These are phyloP conservation scores for Notothenia rossii DNA, from an alignment of 2,113 vertebrate genomes.

Conservation along the genomic window DNA sequence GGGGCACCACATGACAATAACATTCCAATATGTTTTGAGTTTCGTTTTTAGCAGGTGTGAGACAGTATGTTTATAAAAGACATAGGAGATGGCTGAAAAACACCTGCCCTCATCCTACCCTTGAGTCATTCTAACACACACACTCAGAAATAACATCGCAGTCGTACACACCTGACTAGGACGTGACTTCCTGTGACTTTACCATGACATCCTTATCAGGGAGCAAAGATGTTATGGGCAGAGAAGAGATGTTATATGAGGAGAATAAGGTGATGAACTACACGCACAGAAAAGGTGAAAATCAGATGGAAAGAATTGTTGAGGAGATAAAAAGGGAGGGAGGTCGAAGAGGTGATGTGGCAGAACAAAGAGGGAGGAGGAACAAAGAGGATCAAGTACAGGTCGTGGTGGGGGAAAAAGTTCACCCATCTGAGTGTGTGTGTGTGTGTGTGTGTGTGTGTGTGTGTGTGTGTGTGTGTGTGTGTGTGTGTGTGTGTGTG, in stretches of 20 bases:
- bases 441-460: constrained; percentile 12
- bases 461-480: neutral
- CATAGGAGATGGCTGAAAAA: constrained; percentile 28
- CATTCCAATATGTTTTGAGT: constrained; percentile 53
- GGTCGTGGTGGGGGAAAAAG: constrained; percentile 13
- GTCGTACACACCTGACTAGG: constrained; percentile 27
- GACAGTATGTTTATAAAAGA: constrained; percentile 46
- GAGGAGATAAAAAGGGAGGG: neutral
- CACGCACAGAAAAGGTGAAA: neutral
- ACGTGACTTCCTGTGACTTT: constrained; percentile 4
- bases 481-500: too few relatives aligned
- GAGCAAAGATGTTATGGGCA: neutral
- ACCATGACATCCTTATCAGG: neutral
- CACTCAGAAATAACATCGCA: neutral
- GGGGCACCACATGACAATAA: constrained; percentile 60
- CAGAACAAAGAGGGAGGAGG: constrained; percentile 26
- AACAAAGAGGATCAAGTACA: constrained; percentile 11
- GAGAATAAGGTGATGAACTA: neutral
- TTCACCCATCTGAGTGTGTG: neutral
- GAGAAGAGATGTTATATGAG: constrained; percentile 11
- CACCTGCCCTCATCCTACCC: constrained; percentile 5
- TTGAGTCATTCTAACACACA: constrained; percentile 7
- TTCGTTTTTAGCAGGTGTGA: constrained; percentile 46
- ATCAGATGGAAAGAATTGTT: neutral
- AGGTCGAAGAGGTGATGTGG: constrained; percentile 10